These are phyloP conservation scores for Columba janthina DNA, from an alignment of 2,113 vertebrate species.

Conservation along the genomic window DNA sequence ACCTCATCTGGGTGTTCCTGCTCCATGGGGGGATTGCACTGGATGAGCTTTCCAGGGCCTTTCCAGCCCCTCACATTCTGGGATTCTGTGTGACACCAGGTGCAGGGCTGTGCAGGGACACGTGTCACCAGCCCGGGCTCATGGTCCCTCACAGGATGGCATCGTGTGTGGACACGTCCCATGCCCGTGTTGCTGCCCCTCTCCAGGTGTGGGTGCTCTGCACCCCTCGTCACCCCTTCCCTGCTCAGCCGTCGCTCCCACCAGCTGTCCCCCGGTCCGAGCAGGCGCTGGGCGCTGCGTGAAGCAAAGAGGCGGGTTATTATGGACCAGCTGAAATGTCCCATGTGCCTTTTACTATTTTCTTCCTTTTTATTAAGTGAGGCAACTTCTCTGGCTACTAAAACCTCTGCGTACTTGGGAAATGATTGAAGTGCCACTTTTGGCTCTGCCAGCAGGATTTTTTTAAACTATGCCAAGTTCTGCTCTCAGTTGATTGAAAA, in stretches of 20 bases:
- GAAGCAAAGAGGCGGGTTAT: neutral
- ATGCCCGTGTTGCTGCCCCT: accelerated
- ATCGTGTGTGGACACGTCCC: accelerated
- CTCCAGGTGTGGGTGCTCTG: neutral
- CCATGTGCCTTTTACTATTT: neutral
- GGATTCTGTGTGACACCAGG: accelerated
- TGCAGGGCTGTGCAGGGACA: accelerated
- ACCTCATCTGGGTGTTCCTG: too few species aligned
- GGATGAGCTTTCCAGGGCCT: too few species aligned
- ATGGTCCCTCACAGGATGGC: accelerated
- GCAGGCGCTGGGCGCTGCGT: accelerated
- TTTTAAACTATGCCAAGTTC: neutral
- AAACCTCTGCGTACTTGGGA: neutral
- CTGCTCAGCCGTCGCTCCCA: accelerated
- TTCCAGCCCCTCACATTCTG: too few species aligned
- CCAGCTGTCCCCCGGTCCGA: accelerated
- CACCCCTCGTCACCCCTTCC: neutral
- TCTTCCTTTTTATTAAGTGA: neutral
- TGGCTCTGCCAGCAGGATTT: neutral
- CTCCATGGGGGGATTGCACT: too few species aligned
- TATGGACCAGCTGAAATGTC: neutral
- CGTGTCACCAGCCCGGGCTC: accelerated
- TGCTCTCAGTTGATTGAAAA: neutral
- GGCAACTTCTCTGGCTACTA: neutral
- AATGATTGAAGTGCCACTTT: neutral